Conservation (phyloP, 2,888 invertebrate genomes). For the Lepidonotus clava region DNA sequence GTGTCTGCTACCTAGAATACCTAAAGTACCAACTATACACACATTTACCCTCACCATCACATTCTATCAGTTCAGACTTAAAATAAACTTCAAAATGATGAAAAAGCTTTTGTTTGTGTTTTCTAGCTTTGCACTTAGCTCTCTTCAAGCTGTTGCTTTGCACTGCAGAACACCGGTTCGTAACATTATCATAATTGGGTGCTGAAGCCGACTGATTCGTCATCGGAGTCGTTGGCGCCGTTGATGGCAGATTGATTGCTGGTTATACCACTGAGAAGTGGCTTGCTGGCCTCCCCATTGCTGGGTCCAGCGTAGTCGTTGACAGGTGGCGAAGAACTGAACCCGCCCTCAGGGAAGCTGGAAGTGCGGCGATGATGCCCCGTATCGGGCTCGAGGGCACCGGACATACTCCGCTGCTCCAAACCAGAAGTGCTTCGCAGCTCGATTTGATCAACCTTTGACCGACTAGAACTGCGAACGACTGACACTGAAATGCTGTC, state of each 20-base stretch:
- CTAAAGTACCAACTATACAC: not conserved
- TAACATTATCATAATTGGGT: slow-evolving; percentile 14
- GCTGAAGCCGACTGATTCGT: not conserved
- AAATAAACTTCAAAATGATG: too few relatives aligned
- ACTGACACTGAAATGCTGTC: slow-evolving; percentile 37
- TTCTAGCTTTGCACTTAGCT: too few relatives aligned
- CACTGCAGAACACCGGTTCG: not conserved
- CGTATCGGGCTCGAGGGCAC: not conserved
- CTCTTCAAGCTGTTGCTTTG: not conserved
- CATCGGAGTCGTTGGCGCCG: slow-evolving; percentile 9
- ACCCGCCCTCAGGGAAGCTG: slow-evolving; percentile 47
- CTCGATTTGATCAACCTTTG: slow-evolving; percentile 50
- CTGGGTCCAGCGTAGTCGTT: not conserved
- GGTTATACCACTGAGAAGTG: not conserved
- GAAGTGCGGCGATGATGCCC: slow-evolving; percentile 42
- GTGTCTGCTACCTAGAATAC: too few relatives aligned
- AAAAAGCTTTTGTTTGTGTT: too few relatives aligned
- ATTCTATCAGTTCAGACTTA: not conserved
- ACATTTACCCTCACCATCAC: slow-evolving; percentile 1
- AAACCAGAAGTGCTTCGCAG: not conserved
- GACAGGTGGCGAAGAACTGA: not conserved
- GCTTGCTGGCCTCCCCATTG: not conserved
- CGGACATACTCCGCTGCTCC: not conserved
- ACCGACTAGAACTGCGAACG: not conserved
- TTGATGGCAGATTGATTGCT: not conserved